Conservation (phyloP, 2,888 invertebrate genomes). For the Sinhomidia bicolor region DNA sequence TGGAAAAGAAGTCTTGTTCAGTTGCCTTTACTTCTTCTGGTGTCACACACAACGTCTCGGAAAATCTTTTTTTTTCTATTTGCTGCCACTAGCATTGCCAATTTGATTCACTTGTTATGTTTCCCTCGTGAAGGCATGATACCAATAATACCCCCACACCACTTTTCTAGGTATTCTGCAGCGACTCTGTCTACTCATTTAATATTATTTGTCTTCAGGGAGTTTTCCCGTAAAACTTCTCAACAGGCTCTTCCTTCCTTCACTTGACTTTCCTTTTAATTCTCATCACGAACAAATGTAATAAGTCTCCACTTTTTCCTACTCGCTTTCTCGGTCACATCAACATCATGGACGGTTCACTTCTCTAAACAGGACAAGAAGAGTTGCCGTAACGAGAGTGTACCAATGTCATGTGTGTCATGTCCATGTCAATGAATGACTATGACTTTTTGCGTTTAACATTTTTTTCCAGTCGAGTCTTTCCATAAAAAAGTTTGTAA, state of each 20-base stretch:
- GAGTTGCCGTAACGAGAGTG: neutral
- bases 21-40: too few relatives aligned
- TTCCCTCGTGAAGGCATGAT: neutral
- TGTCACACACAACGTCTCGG: constrained; percentile 7
- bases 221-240: constrained; percentile 30
- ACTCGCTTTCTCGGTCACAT: neutral
- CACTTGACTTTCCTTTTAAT: constrained; percentile 33
- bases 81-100: neutral
- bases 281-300: constrained; percentile 66
- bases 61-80: constrained; percentile 27
- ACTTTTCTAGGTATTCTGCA: neutral
- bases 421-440: neutral
- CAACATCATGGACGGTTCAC: neutral
- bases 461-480: neutral
- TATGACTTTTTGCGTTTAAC: neutral
- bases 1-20: neutral
- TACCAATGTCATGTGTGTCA: neutral
- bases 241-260: constrained; percentile 24
- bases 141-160: too few relatives aligned
- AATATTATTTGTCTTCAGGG: constrained; percentile 67
- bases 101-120: constrained; percentile 38
- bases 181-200: constrained; percentile 23
- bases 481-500: neutral
- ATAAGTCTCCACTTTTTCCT: constrained; percentile 51
- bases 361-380: neutral